Evolutionary conservation across 1,140 invertebrate genomes (phyloP).

Genomic region (Orussus abietinus): DNA sequence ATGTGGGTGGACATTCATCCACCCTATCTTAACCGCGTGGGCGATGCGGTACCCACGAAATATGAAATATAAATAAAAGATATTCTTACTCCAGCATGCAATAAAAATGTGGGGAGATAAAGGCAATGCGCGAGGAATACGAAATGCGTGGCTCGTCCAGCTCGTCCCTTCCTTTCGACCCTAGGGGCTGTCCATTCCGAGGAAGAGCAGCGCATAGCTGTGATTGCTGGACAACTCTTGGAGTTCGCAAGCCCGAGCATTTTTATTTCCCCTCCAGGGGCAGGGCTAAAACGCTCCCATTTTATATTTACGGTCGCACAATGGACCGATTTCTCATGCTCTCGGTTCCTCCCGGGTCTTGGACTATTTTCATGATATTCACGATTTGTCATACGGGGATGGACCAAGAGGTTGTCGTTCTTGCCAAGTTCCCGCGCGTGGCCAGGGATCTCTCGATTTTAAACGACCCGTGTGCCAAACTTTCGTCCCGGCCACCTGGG

Average conservation of each 20-base stretch:
- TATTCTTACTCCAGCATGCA: slow-evolving; percentile 45
- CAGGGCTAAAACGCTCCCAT: slow-evolving; percentile 23
- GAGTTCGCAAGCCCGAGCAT: no score
- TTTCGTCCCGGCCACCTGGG: no score
- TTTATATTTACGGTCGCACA: slow-evolving; percentile 30
- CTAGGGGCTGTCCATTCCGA: not conserved
- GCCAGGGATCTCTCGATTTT: not conserved
- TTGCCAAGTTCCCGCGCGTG: no score
- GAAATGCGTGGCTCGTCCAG: slow-evolving; percentile 33
- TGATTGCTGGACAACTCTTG: no score
- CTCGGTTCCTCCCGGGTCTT: slow-evolving; percentile 19
- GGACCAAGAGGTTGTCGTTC: no score
- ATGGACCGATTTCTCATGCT: slow-evolving; percentile 38
- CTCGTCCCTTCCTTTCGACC: slow-evolving; percentile 9
- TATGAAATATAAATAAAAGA: slow-evolving; percentile 55
- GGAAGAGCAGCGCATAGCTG: slow-evolving; percentile 2
- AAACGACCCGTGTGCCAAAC: no score
- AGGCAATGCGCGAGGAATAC: slow-evolving; percentile 52
- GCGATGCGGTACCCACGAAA: no score
- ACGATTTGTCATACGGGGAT: slow-evolving; percentile 32
- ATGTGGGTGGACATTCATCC: slow-evolving; percentile 27
- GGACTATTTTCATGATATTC: slow-evolving; percentile 29
- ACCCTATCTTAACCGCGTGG: slow-evolving; percentile 30
- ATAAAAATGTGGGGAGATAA: slow-evolving; percentile 54
- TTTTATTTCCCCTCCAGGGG: slow-evolving; percentile 6